These are phyloP conservation scores for Nesospiza acunhae DNA, from an alignment of 2,113 vertebrate genomes.

Conservation along the genomic window DNA sequence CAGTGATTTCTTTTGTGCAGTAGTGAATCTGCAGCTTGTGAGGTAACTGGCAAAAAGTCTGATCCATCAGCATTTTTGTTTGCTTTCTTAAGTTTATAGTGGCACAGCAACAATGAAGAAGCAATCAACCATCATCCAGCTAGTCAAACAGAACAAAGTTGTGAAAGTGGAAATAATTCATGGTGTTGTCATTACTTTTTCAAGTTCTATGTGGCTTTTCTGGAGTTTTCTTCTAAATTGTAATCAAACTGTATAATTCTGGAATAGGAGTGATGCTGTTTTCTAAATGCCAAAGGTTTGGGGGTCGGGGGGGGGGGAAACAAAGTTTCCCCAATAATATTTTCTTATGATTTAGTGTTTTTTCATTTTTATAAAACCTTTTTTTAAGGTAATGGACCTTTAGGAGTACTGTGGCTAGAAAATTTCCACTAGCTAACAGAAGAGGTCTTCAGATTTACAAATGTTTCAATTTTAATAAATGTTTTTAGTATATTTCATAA, in stretches of 20 bases:
- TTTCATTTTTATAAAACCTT: background rate
- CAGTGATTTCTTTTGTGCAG: conserved; percentile 64
- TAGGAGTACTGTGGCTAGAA: background rate
- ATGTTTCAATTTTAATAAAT: background rate
- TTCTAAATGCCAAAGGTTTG: background rate
- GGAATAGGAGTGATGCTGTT: background rate
- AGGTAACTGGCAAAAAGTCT: conserved; percentile 60
- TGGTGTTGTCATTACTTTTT: background rate
- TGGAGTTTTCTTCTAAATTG: background rate
- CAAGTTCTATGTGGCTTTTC: background rate
- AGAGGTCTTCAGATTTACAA: background rate
- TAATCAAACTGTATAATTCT: background rate
- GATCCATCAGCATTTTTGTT: conserved; percentile 54
- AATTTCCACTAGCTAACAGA: background rate
- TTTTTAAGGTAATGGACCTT: background rate
- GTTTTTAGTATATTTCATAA: background rate
- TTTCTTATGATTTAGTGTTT: background rate
- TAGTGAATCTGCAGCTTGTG: conserved; percentile 50
- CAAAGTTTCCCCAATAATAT: background rate
- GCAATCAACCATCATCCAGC: conserved; percentile 44
- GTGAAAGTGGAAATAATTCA: conserved; percentile 33
- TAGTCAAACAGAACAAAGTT: conserved; percentile 29
- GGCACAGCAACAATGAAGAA: conserved; percentile 44
- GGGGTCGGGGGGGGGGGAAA: background rate
- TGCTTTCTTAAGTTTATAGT: conserved; percentile 41